Percentiles rank a stretch among this genome's conserved stretches.
Evolutionary conservation across 1,140 invertebrate species (phyloP).

Genomic region (Leptinotarsa undecemlineata): DNA sequence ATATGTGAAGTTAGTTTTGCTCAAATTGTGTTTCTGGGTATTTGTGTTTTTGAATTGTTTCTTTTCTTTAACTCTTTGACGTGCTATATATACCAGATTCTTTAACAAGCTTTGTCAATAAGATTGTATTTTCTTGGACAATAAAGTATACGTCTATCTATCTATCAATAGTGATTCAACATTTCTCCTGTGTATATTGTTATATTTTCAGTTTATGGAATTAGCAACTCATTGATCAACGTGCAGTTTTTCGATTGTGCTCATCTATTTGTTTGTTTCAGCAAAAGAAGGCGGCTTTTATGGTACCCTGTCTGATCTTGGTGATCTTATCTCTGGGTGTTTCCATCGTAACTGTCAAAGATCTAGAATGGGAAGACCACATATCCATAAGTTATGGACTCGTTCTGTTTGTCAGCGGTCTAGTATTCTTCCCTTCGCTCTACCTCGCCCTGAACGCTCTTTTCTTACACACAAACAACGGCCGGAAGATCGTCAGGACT

Average conservation of each 20-base stretch:
- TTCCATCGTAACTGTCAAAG: constrained; percentile 39
- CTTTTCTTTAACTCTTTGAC: too few species aligned
- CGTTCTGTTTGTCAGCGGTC: constrained; percentile 62
- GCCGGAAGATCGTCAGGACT: constrained; percentile 61
- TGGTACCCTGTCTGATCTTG: constrained; percentile 34
- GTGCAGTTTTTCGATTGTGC: too few species aligned
- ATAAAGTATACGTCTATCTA: too few species aligned
- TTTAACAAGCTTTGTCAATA: too few species aligned
- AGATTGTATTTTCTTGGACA: too few species aligned
- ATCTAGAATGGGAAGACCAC: constrained; percentile 50
- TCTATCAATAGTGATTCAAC: too few species aligned
- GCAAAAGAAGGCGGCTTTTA: constrained; percentile 36
- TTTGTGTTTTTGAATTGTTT: too few species aligned
- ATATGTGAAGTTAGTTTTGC: too few species aligned
- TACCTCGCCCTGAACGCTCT: constrained; percentile 65
- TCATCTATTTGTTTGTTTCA: constrained; percentile 25
- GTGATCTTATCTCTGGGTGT: constrained; percentile 35
- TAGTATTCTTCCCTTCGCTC: constrained; percentile 66
- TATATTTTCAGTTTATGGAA: not conserved
- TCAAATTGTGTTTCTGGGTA: too few species aligned
- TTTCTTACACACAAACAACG: constrained; percentile 60
- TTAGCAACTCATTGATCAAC: not conserved
- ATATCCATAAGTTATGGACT: constrained; percentile 62
- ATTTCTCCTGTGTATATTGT: not conserved
- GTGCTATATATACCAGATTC: too few species aligned